Evolutionary conservation across 2,113 vertebrate species (phyloP).

Genomic region (Salvelinus fontinalis): DNA sequence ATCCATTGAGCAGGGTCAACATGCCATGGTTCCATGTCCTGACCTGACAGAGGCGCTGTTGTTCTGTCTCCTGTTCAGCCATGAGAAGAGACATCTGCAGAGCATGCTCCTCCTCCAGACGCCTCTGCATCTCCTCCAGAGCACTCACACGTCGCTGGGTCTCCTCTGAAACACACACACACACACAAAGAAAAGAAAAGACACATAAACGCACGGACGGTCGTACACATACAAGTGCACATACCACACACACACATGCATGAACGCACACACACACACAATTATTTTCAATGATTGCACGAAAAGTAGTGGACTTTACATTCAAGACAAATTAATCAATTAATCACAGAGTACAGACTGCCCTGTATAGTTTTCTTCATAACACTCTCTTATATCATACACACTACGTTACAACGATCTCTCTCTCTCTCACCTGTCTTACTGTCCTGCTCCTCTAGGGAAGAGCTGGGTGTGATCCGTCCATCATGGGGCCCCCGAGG

Average conservation of each 20-base stretch:
- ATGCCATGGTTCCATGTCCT: constrained; percentile 33
- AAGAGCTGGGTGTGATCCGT: constrained; percentile 24
- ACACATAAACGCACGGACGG: neutral
- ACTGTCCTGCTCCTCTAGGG: constrained; percentile 61
- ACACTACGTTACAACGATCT: too few species aligned
- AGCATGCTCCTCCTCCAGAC: constrained; percentile 85
- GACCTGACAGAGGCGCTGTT: constrained; percentile 84
- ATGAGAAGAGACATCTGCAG: constrained; percentile 85
- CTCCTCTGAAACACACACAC: constrained; percentile 59
- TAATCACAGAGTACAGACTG: neutral
- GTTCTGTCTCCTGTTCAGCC: constrained; percentile 88
- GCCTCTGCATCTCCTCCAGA: constrained; percentile 87
- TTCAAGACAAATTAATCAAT: neutral
- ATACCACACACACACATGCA: neutral
- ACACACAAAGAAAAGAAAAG: neutral
- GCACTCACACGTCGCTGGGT: constrained; percentile 78
- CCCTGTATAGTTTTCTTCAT: neutral
- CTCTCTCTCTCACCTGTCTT: constrained; percentile 57
- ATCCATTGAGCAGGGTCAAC: neutral
- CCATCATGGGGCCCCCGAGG: constrained; percentile 45
- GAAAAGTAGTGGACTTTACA: neutral
- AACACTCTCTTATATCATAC: neutral
- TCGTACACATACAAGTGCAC: neutral
- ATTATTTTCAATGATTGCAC: neutral
- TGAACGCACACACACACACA: neutral